Conservation (phyloP, 2,113 vertebrate species). For the Catharus bicknelli region DNA sequence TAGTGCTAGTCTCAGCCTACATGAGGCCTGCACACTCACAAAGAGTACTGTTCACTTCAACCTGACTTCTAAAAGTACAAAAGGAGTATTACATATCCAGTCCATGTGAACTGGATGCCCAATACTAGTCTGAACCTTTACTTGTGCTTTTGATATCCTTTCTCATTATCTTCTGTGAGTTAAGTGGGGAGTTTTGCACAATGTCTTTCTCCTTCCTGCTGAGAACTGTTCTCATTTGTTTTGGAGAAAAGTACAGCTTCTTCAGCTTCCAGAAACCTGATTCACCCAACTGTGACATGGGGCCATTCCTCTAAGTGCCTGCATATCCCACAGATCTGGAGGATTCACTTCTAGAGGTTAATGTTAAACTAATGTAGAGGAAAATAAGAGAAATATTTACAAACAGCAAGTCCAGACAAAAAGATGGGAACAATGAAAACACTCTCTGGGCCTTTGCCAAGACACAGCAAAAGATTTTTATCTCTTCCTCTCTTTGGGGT, state of each 20-base stretch:
- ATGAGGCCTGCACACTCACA: accelerated
- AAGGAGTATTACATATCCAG: background rate
- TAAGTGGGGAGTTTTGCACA: background rate
- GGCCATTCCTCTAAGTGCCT: background rate
- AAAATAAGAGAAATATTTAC: background rate
- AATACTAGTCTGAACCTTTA: background rate
- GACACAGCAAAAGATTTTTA: background rate
- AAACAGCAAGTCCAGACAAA: background rate
- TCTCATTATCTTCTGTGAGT: background rate
- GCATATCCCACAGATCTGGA: background rate
- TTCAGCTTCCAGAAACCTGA: background rate
- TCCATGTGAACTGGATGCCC: background rate
- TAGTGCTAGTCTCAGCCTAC: background rate
- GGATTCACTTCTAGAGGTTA: background rate
- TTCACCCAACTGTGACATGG: accelerated
- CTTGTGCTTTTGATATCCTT: background rate
- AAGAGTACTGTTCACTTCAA: background rate
- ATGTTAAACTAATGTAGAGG: background rate
- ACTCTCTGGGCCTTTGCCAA: background rate
- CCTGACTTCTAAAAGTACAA: background rate
- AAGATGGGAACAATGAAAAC: background rate
- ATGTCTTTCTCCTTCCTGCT: background rate
- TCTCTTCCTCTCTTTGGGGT: background rate
- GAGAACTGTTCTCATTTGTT: background rate
- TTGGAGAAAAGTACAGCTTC: background rate